These are phyloP conservation scores for Morone chrysops DNA, from an alignment of 2,113 vertebrate genomes.

Conservation along the genomic window DNA sequence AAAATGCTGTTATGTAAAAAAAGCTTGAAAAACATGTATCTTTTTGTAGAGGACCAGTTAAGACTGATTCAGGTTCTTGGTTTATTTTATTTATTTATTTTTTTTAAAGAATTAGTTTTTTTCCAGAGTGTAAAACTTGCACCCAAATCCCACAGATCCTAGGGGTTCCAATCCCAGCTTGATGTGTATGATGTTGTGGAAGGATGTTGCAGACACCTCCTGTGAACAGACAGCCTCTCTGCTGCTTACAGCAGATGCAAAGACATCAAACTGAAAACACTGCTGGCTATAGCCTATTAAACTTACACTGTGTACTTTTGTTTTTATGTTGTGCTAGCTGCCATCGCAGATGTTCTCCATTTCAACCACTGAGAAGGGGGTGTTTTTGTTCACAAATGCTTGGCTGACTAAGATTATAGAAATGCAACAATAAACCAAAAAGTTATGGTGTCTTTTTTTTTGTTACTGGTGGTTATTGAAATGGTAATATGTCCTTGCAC, in stretches of 20 bases:
- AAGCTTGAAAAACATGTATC: not conserved
- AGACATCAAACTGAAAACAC: slow-evolving; percentile 63
- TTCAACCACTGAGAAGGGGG: slow-evolving; percentile 11
- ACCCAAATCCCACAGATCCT: slow-evolving; percentile 22
- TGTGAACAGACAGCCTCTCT: slow-evolving; percentile 59
- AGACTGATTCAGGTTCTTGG: slow-evolving; percentile 11
- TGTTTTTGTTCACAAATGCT: slow-evolving; percentile 25
- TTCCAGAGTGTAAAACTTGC: slow-evolving; percentile 29
- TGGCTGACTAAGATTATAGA: slow-evolving; percentile 12
- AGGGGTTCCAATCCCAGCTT: slow-evolving; percentile 52
- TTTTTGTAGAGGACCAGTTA: slow-evolving; percentile 14
- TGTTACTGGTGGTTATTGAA: not conserved
- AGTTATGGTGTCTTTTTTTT: not conserved
- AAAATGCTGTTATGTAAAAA: not conserved
- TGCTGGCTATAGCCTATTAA: slow-evolving; percentile 57
- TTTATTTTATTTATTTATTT: not conserved
- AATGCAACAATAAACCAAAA: not conserved
- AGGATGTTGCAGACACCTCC: slow-evolving; percentile 56
- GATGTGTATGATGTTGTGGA: slow-evolving; percentile 53
- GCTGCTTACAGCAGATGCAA: slow-evolving; percentile 57
- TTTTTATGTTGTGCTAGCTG: slow-evolving; percentile 36
- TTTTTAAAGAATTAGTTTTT: slow-evolving; percentile 1
- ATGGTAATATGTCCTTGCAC: not conserved
- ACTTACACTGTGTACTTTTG: slow-evolving; percentile 48
- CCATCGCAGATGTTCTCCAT: slow-evolving; percentile 44